Conservation (phyloP, 2,113 vertebrate species). For the Chaenogobius annularis region DNA sequence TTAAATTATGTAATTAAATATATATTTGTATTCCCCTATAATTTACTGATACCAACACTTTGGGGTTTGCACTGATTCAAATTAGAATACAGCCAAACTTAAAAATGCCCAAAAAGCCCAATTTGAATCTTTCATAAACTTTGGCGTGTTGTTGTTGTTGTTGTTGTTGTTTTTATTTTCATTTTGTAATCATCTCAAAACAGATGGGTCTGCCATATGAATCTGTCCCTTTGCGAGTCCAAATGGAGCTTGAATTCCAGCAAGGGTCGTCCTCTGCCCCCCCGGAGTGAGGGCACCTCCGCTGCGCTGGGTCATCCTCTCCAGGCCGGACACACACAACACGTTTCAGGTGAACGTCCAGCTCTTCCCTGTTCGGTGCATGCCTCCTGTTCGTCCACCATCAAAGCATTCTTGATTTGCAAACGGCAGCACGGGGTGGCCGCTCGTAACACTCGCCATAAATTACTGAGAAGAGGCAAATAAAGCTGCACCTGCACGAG, state of each 20-base stretch:
- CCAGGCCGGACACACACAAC: slow-evolving; percentile 55
- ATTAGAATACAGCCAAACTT: too few species aligned
- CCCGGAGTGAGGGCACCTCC: slow-evolving; percentile 4
- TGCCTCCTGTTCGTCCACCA: slow-evolving; percentile 62
- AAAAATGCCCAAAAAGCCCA: too few species aligned
- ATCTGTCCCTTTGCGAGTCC: too few species aligned
- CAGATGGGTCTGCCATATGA: too few species aligned
- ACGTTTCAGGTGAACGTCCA: slow-evolving; percentile 61
- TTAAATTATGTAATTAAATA: too few species aligned
- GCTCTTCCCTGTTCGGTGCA: slow-evolving; percentile 11
- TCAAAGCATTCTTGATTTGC: slow-evolving; percentile 88
- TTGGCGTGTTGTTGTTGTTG: too few species aligned
- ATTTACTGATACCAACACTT: too few species aligned
- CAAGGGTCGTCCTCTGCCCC: not conserved
- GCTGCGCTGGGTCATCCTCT: slow-evolving; percentile 1
- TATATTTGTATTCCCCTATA: too few species aligned
- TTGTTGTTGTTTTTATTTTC: too few species aligned
- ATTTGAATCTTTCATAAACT: too few species aligned
- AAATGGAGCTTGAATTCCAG: slow-evolving; percentile 1
- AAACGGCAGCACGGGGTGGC: slow-evolving; percentile 75
- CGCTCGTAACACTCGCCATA: slow-evolving; percentile 80
- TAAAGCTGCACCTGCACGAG: slow-evolving; percentile 81
- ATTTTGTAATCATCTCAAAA: too few species aligned
- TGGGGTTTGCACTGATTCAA: too few species aligned
- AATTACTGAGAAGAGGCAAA: slow-evolving; percentile 75